Percentiles rank a stretch among this genome's conserved stretches.
Conservation (phyloP, 2,888 invertebrate species). For the Drosophila fulvimacula region DNA sequence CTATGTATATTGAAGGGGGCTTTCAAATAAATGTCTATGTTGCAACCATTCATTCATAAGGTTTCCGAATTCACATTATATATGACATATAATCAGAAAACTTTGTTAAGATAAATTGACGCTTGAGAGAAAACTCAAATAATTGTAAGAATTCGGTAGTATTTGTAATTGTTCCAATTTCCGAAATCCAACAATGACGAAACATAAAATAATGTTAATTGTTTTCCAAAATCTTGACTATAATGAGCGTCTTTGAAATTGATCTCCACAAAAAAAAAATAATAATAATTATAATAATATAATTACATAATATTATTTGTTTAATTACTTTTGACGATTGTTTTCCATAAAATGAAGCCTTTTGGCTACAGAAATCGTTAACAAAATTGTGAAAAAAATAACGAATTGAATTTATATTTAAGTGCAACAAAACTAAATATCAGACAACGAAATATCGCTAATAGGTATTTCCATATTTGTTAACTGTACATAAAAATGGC, state of each 20-base stretch:
- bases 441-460: slow-evolving; percentile 62
- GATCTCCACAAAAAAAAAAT: slow-evolving; percentile 40
- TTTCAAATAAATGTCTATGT: slow-evolving; percentile 54
- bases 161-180: slow-evolving; percentile 21
- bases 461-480: slow-evolving; percentile 49
- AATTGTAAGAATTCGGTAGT: slow-evolving; percentile 8
- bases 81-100: slow-evolving; percentile 3
- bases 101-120: slow-evolving; percentile 26
- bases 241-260: slow-evolving; percentile 19
- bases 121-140: slow-evolving; percentile 35
- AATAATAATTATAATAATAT: no score
- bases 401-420: slow-evolving; percentile 12
- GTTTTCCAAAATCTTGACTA: slow-evolving; percentile 43
- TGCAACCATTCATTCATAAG: slow-evolving; percentile 31
- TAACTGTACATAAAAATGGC: slow-evolving; percentile 39
- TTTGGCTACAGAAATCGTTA: slow-evolving; percentile 1
- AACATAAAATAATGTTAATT: slow-evolving; percentile 32
- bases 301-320: slow-evolving; percentile 34
- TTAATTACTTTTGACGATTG: slow-evolving; percentile 41
- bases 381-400: not conserved
- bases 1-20: slow-evolving; percentile 38
- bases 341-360: slow-evolving; percentile 28
- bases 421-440: slow-evolving; percentile 12
- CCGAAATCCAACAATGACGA: slow-evolving; percentile 28
- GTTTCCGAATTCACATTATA: slow-evolving; percentile 6